These are phyloP conservation scores for Anarsia innoxiella DNA, from an alignment of 2,888 invertebrate species.

Conservation along the genomic window DNA sequence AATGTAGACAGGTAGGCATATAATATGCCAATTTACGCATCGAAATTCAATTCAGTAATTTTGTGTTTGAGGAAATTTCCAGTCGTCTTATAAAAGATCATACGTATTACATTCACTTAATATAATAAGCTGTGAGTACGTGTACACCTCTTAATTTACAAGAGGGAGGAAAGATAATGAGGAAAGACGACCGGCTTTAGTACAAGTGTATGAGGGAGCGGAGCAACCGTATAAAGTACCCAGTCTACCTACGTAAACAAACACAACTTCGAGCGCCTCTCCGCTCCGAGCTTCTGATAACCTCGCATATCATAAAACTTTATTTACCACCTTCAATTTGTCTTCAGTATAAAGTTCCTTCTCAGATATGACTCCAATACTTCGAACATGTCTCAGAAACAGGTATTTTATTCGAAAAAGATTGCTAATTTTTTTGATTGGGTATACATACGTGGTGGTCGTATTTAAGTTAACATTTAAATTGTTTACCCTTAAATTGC, in stretches of 20 bases:
- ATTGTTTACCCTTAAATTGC: too few relatives aligned
- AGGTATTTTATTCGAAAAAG: too few relatives aligned
- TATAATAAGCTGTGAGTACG: too few relatives aligned
- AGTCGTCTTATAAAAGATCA: too few relatives aligned
- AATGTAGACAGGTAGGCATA: too few relatives aligned
- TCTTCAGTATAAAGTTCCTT: slow-evolving; percentile 53
- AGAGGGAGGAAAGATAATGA: slow-evolving; percentile 44
- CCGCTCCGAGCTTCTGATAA: slow-evolving; percentile 56
- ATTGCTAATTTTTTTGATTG: too few relatives aligned
- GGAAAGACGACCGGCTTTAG: slow-evolving; percentile 39
- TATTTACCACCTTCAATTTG: slow-evolving; percentile 64
- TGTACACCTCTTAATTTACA: slow-evolving; percentile 47
- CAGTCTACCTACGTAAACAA: slow-evolving; percentile 39
- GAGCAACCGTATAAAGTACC: slow-evolving; percentile 13
- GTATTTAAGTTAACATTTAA: too few relatives aligned
- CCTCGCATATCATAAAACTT: slow-evolving; percentile 65
- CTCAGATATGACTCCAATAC: slow-evolving; percentile 48
- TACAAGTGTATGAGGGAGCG: slow-evolving; percentile 42
- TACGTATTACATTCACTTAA: too few relatives aligned
- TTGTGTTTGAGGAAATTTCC: too few relatives aligned
- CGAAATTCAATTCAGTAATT: too few relatives aligned
- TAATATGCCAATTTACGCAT: too few relatives aligned
- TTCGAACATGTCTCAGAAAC: background rate
- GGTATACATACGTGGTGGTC: too few relatives aligned
- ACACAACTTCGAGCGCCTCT: slow-evolving; percentile 38